Percentiles rank a stretch among this genome's conserved stretches.
phyloP scores from a whole-genome alignment of 2,113 vertebrate genomes.

The Aleadryas rufinucha region DNA sequence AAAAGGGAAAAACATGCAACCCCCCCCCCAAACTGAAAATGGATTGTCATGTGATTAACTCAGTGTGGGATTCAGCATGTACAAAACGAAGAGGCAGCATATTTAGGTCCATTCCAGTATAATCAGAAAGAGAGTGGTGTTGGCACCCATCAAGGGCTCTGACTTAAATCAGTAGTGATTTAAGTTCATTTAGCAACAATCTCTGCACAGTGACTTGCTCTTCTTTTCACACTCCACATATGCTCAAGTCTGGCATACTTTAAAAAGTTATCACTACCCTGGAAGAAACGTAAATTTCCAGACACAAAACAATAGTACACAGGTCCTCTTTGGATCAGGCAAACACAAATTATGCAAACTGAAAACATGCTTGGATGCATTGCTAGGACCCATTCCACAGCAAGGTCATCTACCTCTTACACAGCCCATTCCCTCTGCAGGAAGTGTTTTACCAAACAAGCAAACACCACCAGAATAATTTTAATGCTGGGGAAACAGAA shows the following conservation, averaged over 20 bases:
- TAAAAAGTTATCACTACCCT: not conserved
- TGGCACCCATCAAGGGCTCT: not conserved
- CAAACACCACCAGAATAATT: not conserved
- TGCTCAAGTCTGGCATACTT: not conserved
- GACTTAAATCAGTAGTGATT: not conserved
- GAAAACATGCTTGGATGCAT: fast-evolving
- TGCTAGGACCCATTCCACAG: not conserved
- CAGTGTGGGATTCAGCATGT: not conserved
- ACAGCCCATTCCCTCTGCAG: not conserved
- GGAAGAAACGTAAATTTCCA: not conserved
- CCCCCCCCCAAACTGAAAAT: not conserved
- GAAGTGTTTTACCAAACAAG: not conserved
- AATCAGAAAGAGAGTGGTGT: not conserved
- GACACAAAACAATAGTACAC: not conserved
- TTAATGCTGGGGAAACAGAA: not conserved
- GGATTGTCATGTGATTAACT: not conserved
- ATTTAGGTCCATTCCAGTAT: not conserved
- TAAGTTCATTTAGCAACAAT: not conserved
- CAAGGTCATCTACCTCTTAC: not conserved
- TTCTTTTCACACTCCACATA: not conserved
- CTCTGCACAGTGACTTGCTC: not conserved
- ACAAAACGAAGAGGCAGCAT: not conserved
- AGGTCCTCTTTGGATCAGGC: not conserved
- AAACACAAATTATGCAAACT: not conserved
- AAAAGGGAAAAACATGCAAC: not conserved